These are phyloP conservation scores for Meganola albula DNA, from an alignment of 2,888 invertebrate species.

Conservation along the genomic window DNA sequence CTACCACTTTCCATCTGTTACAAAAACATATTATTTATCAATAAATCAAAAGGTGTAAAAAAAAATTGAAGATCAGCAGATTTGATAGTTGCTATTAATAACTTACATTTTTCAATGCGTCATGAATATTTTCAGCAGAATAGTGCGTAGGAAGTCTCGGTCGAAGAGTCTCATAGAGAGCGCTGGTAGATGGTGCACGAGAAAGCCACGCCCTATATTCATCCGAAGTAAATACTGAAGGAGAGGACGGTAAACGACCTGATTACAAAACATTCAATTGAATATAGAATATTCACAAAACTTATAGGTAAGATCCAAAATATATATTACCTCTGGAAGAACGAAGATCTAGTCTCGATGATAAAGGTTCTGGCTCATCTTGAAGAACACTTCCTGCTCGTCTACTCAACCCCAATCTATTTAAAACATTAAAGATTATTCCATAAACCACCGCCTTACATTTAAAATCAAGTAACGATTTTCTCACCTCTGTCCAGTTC, in stretches of 20 bases:
- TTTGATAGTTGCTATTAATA: background rate
- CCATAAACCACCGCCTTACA: slow-evolving; percentile 1
- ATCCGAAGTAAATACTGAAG: slow-evolving; percentile 90
- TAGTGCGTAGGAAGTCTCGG: slow-evolving; percentile 86
- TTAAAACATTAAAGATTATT: slow-evolving; percentile 9
- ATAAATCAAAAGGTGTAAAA: background rate
- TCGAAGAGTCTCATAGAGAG: slow-evolving; percentile 93
- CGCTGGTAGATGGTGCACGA: slow-evolving; percentile 92
- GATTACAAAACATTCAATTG: slow-evolving; percentile 20
- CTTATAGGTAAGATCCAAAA: background rate
- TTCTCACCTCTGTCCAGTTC: slow-evolving; percentile 75
- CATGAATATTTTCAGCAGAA: slow-evolving; percentile 94
- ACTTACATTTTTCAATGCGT: slow-evolving; percentile 89
- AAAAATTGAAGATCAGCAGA: background rate
- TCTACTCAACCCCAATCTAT: slow-evolving; percentile 60
- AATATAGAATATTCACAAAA: slow-evolving; percentile 15
- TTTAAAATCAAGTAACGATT: slow-evolving; percentile 1
- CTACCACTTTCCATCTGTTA: slow-evolving; percentile 77
- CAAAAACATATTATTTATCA: background rate
- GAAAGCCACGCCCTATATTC: slow-evolving; percentile 96
- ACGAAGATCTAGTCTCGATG: slow-evolving; percentile 69
- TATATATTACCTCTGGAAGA: slow-evolving; percentile 76
- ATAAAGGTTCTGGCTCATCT: slow-evolving; percentile 69
- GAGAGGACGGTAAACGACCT: slow-evolving; percentile 69
- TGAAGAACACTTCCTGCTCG: slow-evolving; percentile 67